phyloP scores from a whole-genome alignment of 1,140 invertebrate genomes.

The Oedothorax gibbosus region DNA sequence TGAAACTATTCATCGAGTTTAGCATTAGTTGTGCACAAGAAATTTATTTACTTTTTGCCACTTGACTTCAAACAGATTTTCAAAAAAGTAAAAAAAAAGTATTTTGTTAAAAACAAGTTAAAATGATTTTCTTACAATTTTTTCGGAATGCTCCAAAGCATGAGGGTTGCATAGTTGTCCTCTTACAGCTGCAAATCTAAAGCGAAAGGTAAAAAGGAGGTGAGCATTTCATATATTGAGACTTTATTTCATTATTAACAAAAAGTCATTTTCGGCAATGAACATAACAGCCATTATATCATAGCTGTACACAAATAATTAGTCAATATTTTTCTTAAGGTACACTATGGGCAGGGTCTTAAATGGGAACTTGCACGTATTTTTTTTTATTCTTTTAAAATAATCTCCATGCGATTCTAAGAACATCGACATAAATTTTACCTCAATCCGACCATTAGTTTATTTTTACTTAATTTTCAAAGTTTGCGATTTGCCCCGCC shows the following conservation, averaged over 20 bases:
- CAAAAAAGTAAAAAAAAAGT: neutral
- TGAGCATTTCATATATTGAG: neutral
- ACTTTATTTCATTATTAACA: neutral
- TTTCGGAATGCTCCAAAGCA: constrained; percentile 68
- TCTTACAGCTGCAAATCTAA: constrained; percentile 45
- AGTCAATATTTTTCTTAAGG: no score
- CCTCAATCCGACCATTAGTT: no score
- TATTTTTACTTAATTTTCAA: no score
- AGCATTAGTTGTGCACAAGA: neutral
- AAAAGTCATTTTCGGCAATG: neutral
- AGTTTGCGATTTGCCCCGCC: no score
- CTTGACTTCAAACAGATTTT: neutral
- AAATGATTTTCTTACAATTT: constrained; percentile 66
- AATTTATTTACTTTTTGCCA: neutral
- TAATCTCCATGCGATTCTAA: no score
- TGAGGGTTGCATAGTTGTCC: constrained; percentile 62
- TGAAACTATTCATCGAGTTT: neutral
- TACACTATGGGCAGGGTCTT: neutral
- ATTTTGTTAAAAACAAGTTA: no score
- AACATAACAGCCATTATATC: neutral
- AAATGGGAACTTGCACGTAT: no score
- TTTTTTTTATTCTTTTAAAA: no score
- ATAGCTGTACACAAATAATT: no score
- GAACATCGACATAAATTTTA: no score
- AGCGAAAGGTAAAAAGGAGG: neutral